Base-by-base conservation (phyloP, 2,797 vertebrate genomes). In the Characodon lateralis region DNA sequence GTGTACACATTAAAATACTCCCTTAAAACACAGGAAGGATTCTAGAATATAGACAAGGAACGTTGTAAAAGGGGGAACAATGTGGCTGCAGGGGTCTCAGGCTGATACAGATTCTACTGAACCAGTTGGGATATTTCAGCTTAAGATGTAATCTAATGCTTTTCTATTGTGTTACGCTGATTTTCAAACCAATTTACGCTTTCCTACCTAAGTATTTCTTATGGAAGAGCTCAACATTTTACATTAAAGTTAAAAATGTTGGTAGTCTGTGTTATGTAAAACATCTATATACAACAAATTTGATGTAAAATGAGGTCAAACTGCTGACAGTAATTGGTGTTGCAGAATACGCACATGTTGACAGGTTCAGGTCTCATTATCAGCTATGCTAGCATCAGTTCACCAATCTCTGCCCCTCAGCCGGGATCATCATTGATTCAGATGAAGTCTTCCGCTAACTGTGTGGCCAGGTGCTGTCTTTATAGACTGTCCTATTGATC, bases 401-500 rank as follows among this genome's bases (percentile, higher is more conserved):
- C 73, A 61, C 85, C 80, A 66, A 56, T 80, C 78, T 72, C 43
- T 61, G 77, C 78, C 41, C 73, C 82, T 79, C 61, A 63, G 59
- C 74, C 28, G 1, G 73, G 75, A 81, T 86, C 82, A 35, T 41
- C 88, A 93, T 93, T 86, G 93, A 94, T 93, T 91, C 86, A 84
- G 87, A 89, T 91, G 81, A 89, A 93, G 92, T 89, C 87, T 88
- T 91, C 74, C 35, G 73, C 86, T 88, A 93, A 92, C 90, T 89
- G 86, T 73, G 85, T 78, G 89, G 81, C 86, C 92, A 91, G 91
- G 90, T 93, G 91, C 85, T 74, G 81, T 82, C 88, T 90, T 89
- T 72, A 91, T 85, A 83, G 90, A 89, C 92, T 89, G 73, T 70
- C 81, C 82, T 86, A 94, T 92, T 82, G 94, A 94, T 93, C 89